Conservation (phyloP, 2,113 vertebrate genomes). For the Syngnathoides biaculeatus region DNA sequence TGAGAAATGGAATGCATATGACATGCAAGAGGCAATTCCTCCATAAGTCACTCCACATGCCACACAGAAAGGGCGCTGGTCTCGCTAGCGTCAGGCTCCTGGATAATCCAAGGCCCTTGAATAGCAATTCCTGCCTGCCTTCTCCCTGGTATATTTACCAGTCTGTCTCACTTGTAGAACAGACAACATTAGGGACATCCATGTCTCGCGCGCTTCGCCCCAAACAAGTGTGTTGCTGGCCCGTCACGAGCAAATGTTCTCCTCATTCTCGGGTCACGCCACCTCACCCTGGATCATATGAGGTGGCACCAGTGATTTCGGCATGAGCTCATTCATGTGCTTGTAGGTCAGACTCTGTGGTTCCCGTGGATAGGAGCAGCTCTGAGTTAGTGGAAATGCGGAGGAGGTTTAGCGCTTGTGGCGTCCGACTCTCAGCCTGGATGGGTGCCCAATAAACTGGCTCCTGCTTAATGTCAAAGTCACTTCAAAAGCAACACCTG, state of each 20-base stretch:
- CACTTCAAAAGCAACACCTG: slow-evolving; percentile 60
- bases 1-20: slow-evolving; percentile 24
- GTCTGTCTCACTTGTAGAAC: slow-evolving; percentile 30
- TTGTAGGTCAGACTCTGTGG: slow-evolving; percentile 7
- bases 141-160: slow-evolving; percentile 41
- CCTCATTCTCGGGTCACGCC: slow-evolving; percentile 12
- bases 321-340: slow-evolving; percentile 56
- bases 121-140: slow-evolving; percentile 43
- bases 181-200: slow-evolving; percentile 25
- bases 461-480: slow-evolving; percentile 70
- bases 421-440: slow-evolving; percentile 34
- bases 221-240: slow-evolving; percentile 33
- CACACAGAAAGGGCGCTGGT: slow-evolving; percentile 31
- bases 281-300: slow-evolving; percentile 49
- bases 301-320: slow-evolving; percentile 33
- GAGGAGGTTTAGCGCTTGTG: slow-evolving; percentile 39
- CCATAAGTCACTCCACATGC: slow-evolving; percentile 33
- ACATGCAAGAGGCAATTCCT: slow-evolving; percentile 30
- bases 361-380: slow-evolving; percentile 9
- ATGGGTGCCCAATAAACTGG: slow-evolving; percentile 54
- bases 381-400: slow-evolving; percentile 34
- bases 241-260: slow-evolving; percentile 56
- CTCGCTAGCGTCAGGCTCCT: slow-evolving; percentile 25
- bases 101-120: slow-evolving; percentile 40
- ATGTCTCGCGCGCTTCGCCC: slow-evolving; percentile 37